Percentiles rank a stretch among this genome's conserved stretches.
Conservation (phyloP, 2,888 invertebrate genomes). For the Andricus curvator region DNA sequence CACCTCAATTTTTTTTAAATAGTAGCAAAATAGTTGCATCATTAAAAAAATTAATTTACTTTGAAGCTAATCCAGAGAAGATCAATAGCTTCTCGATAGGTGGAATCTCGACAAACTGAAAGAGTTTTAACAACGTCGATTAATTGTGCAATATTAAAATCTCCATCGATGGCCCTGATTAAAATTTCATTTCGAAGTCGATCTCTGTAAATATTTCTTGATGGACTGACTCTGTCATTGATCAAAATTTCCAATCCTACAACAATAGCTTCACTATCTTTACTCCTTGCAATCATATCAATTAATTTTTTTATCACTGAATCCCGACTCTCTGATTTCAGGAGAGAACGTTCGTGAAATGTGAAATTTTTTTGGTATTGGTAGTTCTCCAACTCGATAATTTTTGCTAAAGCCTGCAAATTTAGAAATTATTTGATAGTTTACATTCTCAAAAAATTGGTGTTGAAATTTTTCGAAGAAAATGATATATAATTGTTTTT, state of each 20-base stretch:
- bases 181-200: conserved; percentile 83
- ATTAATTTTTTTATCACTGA: conserved; percentile 78
- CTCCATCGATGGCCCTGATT: conserved; percentile 82
- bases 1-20: too few relatives aligned
- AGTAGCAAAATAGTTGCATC: too few relatives aligned
- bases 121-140: conserved; percentile 82
- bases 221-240: conserved; percentile 69
- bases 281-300: conserved; percentile 77
- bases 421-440: not conserved
- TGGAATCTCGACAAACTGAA: conserved; percentile 78
- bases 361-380: conserved; percentile 70
- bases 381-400: conserved; percentile 78
- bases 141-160: conserved; percentile 81
- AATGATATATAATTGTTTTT: too few relatives aligned
- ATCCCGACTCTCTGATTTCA: conserved; percentile 62
- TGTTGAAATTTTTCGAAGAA: too few relatives aligned
- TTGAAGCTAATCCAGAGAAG: conserved; percentile 84
- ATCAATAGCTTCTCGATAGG: conserved; percentile 81
- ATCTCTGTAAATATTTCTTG: conserved; percentile 74
- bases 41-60: not conserved
- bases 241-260: conserved; percentile 76
- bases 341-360: conserved; percentile 43
- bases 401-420: conserved; percentile 75
- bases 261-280: conserved; percentile 75
- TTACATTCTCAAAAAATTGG: too few relatives aligned